phyloP scores from a whole-genome alignment of 2,797 vertebrate genomes.

The Myotis vivesi region DNA sequence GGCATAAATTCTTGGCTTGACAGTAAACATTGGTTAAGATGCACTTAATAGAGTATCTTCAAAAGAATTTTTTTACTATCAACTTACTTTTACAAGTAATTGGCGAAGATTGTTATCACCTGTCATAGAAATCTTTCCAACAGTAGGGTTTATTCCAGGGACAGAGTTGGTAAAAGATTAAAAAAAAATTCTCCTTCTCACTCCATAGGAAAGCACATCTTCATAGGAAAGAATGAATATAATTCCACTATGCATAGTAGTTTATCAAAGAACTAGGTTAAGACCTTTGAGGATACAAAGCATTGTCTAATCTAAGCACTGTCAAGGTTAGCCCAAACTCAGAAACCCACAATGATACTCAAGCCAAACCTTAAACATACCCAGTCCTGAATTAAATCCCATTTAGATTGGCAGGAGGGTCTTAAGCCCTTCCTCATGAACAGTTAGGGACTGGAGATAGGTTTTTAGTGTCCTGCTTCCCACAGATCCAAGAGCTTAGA shows the following conservation, averaged over 20 bases:
- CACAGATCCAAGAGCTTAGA: neutral
- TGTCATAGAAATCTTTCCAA: slow-evolving; percentile 36
- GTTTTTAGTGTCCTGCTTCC: neutral
- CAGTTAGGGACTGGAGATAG: neutral
- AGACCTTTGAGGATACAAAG: neutral
- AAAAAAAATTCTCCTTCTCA: neutral
- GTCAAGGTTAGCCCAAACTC: neutral
- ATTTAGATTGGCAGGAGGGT: neutral
- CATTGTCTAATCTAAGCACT: neutral
- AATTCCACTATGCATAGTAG: neutral
- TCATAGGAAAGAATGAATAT: neutral
- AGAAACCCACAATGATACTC: neutral
- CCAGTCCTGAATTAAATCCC: neutral
- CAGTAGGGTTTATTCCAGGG: slow-evolving; percentile 30
- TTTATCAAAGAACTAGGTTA: neutral
- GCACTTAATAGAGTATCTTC: slow-evolving; percentile 50
- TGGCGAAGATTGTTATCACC: slow-evolving; percentile 53
- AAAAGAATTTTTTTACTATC: slow-evolving; percentile 63
- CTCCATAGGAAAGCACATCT: neutral
- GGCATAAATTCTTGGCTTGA: slow-evolving; percentile 60
- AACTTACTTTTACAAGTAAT: slow-evolving; percentile 59
- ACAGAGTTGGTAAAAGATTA: neutral
- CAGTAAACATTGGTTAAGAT: slow-evolving; percentile 64
- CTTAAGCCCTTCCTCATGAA: neutral
- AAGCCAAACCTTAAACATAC: neutral